A percentile compares a stretch with the other conserved stretches of the same genome.
Evolutionary conservation across 2,888 invertebrate genomes (phyloP).

Genomic region (Spodoptera exigua): DNA sequence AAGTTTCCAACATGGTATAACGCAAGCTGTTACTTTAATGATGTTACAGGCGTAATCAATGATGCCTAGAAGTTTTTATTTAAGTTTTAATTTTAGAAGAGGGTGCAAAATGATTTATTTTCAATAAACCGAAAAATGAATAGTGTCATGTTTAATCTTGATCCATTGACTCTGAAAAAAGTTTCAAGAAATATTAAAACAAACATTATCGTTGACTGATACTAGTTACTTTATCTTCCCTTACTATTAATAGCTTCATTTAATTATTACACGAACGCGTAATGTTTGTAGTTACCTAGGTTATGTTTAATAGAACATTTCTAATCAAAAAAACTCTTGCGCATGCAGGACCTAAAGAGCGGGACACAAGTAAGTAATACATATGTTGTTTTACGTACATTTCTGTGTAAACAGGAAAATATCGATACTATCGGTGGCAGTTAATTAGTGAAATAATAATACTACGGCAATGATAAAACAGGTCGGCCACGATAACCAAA

Average conservation of each 20-base stretch:
- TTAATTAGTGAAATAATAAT: slow-evolving; percentile 42
- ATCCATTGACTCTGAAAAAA: too few species aligned
- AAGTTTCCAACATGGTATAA: slow-evolving; percentile 54
- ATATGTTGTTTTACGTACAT: slow-evolving; percentile 34
- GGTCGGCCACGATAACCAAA: slow-evolving; percentile 3
- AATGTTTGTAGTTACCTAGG: not conserved
- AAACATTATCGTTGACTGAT: too few species aligned
- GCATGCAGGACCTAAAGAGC: slow-evolving; percentile 92
- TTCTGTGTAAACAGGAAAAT: slow-evolving; percentile 51
- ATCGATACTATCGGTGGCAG: slow-evolving; percentile 16
- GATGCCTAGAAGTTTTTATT: too few species aligned
- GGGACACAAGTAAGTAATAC: slow-evolving; percentile 93
- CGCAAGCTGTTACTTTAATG: not conserved
- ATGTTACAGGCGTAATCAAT: too few species aligned
- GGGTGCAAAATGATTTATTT: too few species aligned
- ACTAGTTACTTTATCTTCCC: too few species aligned
- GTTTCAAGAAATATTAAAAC: too few species aligned
- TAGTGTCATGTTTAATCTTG: too few species aligned
- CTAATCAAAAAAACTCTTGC: slow-evolving; percentile 54
- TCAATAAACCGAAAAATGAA: too few species aligned
- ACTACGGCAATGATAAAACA: slow-evolving; percentile 24
- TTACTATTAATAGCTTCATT: too few species aligned
- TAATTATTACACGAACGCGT: not conserved
- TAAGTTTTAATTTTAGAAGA: too few species aligned
- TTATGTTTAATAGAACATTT: slow-evolving; percentile 12